A percentile compares a stretch with the other conserved stretches of the same genome.
phyloP scores from a whole-genome alignment of 2,113 vertebrate species.

The Hydropotes inermis region DNA sequence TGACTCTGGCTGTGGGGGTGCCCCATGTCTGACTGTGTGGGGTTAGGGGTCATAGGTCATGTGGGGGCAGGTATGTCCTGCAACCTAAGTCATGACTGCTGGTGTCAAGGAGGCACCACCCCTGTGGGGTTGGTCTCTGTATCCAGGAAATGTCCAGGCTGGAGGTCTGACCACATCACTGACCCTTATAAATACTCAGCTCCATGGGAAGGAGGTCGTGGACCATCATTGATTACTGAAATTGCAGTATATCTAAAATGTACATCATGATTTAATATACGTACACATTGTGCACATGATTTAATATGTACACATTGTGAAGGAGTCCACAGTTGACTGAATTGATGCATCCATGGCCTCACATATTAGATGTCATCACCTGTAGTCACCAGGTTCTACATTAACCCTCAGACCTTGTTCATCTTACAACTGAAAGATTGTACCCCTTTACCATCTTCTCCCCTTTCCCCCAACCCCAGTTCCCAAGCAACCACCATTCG shows the following conservation, averaged over 20 bases:
- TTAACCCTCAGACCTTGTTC: background rate
- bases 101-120: background rate
- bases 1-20: background rate
- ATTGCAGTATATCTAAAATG: background rate
- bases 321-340: background rate
- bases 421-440: background rate
- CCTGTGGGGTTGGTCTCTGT: background rate
- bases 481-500: background rate
- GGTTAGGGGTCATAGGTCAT: background rate
- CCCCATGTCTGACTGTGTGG: background rate
- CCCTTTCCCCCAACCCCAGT: background rate
- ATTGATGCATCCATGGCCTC: background rate
- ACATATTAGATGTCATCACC: background rate
- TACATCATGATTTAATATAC: background rate
- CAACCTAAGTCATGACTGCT: background rate
- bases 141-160: too few species aligned
- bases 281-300: background rate
- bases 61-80: background rate
- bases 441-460: background rate
- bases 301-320: background rate
- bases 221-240: background rate
- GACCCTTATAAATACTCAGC: background rate
- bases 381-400: background rate
- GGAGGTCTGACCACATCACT: background rate
- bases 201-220: background rate